Evolutionary conservation across 2,797 vertebrate genomes (phyloP), one percentile per base, ranked within the genome.

Genomic region (Scleropages formosus): DNA sequence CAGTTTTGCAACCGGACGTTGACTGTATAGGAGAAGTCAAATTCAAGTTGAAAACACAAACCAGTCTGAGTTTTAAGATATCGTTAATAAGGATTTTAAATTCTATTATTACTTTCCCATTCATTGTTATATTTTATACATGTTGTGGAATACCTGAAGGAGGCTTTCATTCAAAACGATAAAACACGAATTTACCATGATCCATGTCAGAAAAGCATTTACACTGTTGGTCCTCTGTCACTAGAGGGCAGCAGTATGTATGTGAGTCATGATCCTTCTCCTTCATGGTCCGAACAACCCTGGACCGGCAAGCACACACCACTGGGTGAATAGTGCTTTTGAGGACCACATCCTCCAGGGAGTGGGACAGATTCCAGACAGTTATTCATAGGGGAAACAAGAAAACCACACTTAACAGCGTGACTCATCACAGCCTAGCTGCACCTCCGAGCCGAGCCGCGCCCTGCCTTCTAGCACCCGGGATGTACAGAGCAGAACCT

Each of bases 311-410:
- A 72, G 56, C 16, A 15, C 16, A 24, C 53, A 20, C 56, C 56
- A 9, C 27, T 59, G 70, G 60, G 39, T 72, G 56, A 72, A 72
- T 59, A 56, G 56, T 44, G 56, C 56, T 72, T 72, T 72, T 72
- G 27, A 60, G 27, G 72, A 12, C 70, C 27, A 31, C 31, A 39
- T 59, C 22, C 26, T 10, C 26, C 4, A 53, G 51, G 47, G 47
- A 47, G 22, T 26, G 22, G 24, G 27, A 70, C 24, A 59, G 56
- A 60, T 46, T 72, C 70, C 8, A 27, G 3, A 60, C 56, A 11
- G 70, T 46, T 60, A 72, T 47, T 59, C 56, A 44, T 70, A 56
- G 31, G 26, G 27, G 27, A n/a, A 59, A 72, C 53, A 59, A 72
- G 70, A 9, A 39, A 72, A 72, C 53, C 56, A 24, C 26, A 60